A percentile compares a stretch with the other conserved stretches of the same genome.
phyloP scores from a whole-genome alignment of 2,113 vertebrate genomes.

The western clawed frog (Xenopus tropicalis) region UCB_Xtro_10.0 CM004444.2:164946501-164947000 shows the following conservation, averaged over 20 bases:
- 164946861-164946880: no score
- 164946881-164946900: no score
- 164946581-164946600: constrained; percentile 82
- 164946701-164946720: constrained; percentile 56
- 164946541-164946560: constrained; percentile 69
- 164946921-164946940: no score
- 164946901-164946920: no score
- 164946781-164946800: no score
- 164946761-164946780: background rate
- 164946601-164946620: constrained; percentile 86
- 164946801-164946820: no score
- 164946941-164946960: background rate
- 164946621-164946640: constrained; percentile 82
- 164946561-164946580: constrained; percentile 73
- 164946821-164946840: no score
- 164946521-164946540: background rate
- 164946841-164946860: no score
- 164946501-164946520: no score
- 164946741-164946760: constrained; percentile 15
- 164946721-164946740: constrained; percentile 72
- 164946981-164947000: background rate
- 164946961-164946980: background rate
- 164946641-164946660: constrained; percentile 79
- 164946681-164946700: constrained; percentile 68
- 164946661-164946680: constrained; percentile 80